Conservation (phyloP, 2,113 vertebrate species). For the Microcebus lehilahytsara region DNA sequence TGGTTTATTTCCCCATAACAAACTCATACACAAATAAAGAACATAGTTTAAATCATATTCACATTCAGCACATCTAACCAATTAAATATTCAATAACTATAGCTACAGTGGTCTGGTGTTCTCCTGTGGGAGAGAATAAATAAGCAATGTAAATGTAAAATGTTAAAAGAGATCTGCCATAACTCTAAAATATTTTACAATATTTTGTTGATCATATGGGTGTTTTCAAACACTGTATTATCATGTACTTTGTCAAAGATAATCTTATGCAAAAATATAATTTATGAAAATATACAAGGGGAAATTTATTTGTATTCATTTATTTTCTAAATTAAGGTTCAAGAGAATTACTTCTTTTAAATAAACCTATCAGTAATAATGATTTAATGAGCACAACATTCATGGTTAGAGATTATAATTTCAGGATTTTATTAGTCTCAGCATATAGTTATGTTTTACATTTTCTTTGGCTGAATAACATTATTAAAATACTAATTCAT, state of each 20-base stretch:
- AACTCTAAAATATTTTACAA: background rate
- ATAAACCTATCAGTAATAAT: background rate
- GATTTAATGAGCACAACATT: background rate
- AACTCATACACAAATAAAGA: background rate
- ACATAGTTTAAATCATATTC: background rate
- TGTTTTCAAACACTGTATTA: conserved; percentile 18
- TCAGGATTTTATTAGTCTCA: background rate
- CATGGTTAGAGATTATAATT: background rate
- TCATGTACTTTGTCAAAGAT: background rate
- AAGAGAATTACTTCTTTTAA: background rate
- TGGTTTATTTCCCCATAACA: background rate
- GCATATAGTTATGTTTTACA: background rate
- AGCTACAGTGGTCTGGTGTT: background rate
- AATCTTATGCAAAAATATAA: background rate
- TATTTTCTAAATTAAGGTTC: conserved; percentile 18
- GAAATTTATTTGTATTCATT: background rate
- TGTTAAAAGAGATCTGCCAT: background rate
- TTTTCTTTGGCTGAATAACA: background rate
- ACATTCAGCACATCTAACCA: background rate
- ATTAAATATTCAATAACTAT: background rate
- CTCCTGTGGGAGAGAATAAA: background rate
- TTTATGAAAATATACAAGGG: background rate
- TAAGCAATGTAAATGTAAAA: background rate
- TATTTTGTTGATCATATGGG: background rate
- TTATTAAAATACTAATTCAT: background rate